Evolutionary conservation across 2,797 vertebrate genomes (phyloP).

Genomic region (Numenius phaeopus): DNA sequence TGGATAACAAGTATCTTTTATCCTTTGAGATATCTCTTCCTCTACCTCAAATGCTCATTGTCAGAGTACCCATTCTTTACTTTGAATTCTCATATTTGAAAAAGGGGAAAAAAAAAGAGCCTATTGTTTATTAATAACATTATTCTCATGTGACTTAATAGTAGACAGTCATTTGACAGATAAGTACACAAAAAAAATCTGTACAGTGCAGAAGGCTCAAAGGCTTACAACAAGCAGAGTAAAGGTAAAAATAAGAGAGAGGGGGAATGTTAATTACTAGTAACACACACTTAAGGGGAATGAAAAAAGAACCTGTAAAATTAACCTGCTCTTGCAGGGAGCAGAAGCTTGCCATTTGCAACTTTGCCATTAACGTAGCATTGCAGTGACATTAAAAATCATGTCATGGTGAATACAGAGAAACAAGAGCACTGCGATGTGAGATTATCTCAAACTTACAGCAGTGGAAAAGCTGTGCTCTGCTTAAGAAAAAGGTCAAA

Average conservation of each 20-base stretch:
- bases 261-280: background rate
- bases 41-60: background rate
- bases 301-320: background rate
- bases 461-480: background rate
- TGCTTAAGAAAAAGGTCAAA: conserved; percentile 4
- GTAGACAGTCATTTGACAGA: background rate
- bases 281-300: background rate
- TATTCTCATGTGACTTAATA: background rate
- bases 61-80: background rate
- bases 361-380: background rate
- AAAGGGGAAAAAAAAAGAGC: background rate
- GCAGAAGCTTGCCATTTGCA: background rate
- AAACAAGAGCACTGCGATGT: background rate
- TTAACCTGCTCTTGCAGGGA: background rate
- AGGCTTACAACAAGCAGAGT: background rate
- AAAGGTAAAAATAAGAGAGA: background rate
- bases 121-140: background rate
- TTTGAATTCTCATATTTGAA: background rate
- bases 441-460: background rate
- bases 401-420: background rate
- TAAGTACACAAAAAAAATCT: background rate
- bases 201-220: background rate
- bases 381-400: conserved; percentile 14
- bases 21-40: background rate
- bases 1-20: background rate